Percentiles rank a stretch among this genome's conserved stretches.
Conservation (phyloP, 53 echinoderm and acorn worm species). For the Echinarachnius parma region DNA sequence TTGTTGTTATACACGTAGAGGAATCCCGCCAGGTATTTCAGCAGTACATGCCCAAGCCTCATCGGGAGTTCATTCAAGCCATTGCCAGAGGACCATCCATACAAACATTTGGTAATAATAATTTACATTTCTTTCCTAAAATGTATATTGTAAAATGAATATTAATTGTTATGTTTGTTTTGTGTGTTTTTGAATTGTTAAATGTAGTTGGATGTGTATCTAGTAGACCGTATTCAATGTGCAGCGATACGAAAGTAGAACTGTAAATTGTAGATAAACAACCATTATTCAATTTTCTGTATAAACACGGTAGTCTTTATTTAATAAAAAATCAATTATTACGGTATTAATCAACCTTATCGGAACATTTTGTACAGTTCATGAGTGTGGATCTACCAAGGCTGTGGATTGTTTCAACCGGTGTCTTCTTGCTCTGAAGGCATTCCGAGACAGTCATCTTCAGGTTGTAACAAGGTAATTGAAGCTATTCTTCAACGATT, state of each 20-base stretch:
- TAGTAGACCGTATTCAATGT: too few relatives aligned
- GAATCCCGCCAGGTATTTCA: slow-evolving; percentile 8
- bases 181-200: too few relatives aligned
- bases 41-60: slow-evolving; percentile 31
- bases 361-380: not conserved
- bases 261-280: too few relatives aligned
- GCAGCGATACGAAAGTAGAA: too few relatives aligned
- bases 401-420: slow-evolving; percentile 2
- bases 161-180: not conserved
- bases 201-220: too few relatives aligned
- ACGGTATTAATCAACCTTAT: too few relatives aligned
- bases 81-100: slow-evolving; percentile 15
- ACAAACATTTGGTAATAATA: slow-evolving; percentile 5
- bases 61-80: slow-evolving; percentile 8
- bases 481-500: too few relatives aligned
- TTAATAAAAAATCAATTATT: too few relatives aligned
- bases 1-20: too few relatives aligned
- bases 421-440: slow-evolving; percentile 1
- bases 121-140: not conserved
- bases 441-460: slow-evolving; percentile 3
- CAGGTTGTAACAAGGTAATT: slow-evolving; percentile 12
- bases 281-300: too few relatives aligned
- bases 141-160: not conserved
- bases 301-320: too few relatives aligned
- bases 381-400: not conserved